phyloP scores from a whole-genome alignment of 30 jellyfish, hydroid and myxozoan species.

The Cassiopea andromeda region DNA sequence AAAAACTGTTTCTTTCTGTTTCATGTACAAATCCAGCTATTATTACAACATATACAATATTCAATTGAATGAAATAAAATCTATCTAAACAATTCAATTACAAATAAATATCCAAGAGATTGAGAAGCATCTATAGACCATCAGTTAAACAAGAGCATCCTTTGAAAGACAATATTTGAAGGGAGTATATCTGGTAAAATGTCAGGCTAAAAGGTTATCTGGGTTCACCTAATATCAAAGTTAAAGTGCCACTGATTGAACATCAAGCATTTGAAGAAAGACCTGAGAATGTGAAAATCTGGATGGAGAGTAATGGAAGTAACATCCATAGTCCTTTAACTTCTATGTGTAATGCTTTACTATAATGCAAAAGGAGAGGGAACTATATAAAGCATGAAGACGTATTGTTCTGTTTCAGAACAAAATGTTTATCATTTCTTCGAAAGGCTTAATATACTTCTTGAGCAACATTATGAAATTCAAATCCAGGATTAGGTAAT shows the following conservation, averaged over 20 bases:
- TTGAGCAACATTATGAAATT: slow-evolving; percentile 60
- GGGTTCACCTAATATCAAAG: too few species aligned
- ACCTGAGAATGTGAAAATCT: too few species aligned
- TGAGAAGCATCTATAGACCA: slow-evolving; percentile 1
- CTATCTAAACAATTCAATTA: slow-evolving; percentile 41
- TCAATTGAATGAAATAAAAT: slow-evolving; percentile 39
- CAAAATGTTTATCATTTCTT: not conserved
- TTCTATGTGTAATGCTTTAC: too few species aligned
- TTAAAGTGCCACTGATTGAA: too few species aligned
- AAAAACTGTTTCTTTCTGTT: slow-evolving; percentile 21
- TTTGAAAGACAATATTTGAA: too few species aligned
- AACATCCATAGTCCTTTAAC: too few species aligned
- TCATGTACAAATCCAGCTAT: slow-evolving; percentile 58
- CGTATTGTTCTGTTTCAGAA: not conserved
- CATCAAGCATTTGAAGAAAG: too few species aligned
- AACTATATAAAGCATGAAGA: not conserved
- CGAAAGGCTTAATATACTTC: slow-evolving; percentile 52
- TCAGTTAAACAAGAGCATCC: slow-evolving; percentile 4
- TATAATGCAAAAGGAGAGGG: not conserved
- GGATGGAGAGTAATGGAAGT: too few species aligned
- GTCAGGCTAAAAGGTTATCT: too few species aligned
- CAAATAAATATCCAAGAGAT: slow-evolving; percentile 46
- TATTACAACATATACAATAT: slow-evolving; percentile 57
- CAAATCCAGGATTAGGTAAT: slow-evolving; percentile 45
- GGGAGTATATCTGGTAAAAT: too few species aligned